phyloP scores from a whole-genome alignment of 1,140 invertebrate species.

The Oscheius sp. region DNA sequence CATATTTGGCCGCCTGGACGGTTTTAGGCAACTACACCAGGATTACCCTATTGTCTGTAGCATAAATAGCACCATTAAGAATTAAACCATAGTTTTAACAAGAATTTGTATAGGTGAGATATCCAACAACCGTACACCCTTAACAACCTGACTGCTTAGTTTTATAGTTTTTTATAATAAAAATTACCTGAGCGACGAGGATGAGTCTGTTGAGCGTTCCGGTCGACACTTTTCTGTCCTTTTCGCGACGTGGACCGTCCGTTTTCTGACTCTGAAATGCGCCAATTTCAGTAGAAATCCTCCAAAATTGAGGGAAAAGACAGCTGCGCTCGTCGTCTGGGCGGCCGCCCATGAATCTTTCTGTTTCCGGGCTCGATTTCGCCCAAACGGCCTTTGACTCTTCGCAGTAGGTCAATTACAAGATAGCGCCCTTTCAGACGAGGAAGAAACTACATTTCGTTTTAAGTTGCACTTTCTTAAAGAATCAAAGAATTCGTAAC shows the following conservation, averaged over 20 bases:
- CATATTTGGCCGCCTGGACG: too few species aligned
- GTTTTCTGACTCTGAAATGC: background rate
- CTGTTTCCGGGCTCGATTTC: background rate
- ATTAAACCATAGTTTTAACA: too few species aligned
- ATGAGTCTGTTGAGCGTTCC: slow-evolving; percentile 58
- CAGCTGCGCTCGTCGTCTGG: background rate
- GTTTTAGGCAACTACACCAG: too few species aligned
- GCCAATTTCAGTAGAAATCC: background rate
- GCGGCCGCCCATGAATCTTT: slow-evolving; percentile 4
- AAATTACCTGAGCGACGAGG: slow-evolving; percentile 49
- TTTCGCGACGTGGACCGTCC: background rate
- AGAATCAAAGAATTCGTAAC: too few species aligned
- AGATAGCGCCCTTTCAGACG: background rate
- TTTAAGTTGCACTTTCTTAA: background rate
- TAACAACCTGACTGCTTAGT: background rate
- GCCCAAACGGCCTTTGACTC: too few species aligned
- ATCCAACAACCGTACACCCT: background rate
- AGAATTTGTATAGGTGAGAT: background rate
- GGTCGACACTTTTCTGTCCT: slow-evolving; percentile 51
- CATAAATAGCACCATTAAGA: too few species aligned
- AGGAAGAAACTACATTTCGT: background rate
- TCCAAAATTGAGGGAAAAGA: too few species aligned
- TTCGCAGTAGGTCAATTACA: too few species aligned
- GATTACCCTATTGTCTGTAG: too few species aligned
- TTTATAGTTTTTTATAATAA: background rate